Evolutionary conservation across 2,797 vertebrate genomes (phyloP), one percentile per base, ranked within the genome.

Genomic region (Rhinichthys osculus): DNA sequence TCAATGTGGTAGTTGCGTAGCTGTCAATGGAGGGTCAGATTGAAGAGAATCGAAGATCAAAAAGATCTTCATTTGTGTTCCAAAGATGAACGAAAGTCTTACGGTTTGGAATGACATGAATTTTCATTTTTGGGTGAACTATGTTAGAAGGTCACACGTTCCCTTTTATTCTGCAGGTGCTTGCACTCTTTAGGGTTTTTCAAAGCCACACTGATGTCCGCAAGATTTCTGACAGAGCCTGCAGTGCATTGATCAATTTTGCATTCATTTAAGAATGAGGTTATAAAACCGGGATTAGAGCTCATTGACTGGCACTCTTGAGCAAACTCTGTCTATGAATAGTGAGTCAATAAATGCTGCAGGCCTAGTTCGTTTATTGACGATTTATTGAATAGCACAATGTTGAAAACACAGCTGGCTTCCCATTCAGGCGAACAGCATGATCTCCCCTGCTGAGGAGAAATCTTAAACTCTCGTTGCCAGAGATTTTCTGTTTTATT

Each of bases 221-320:
- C 40, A 17, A 35, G 11, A 38, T 33, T 71, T 67, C 35, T 59
- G 42, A 67, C 72, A 42, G 44, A 23, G 21, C 47, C n/a, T 67
- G 50, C 27, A 33, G 84, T 85, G 87, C 57, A 86, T 57, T 92
- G 92, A 95, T 95, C 93, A 94, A 95, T 95, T 89, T 77, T 57
- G 83, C 83, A 89, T 94, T 95, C 93, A 95, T 94, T 93, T 91
- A 88, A 91, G 88, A 90, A 88, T 91, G 92, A 91, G 91, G 92
- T 93, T 94, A 94, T 95, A 94, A 94, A 94, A 92, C 92, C 93
- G 87, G 91, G 93, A 94, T 95, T 93, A 94, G 91, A 72, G 23
- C 69, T 27, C 86, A 95, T 95, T 92, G 95, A 95, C 93, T 92
- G 80, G 81, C 69, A 88, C 88, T 92, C 87, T 90, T 86, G 82